phyloP scores from a whole-genome alignment of 2,113 vertebrate genomes.

The Speoplatyrhinus poulsoni region DNA sequence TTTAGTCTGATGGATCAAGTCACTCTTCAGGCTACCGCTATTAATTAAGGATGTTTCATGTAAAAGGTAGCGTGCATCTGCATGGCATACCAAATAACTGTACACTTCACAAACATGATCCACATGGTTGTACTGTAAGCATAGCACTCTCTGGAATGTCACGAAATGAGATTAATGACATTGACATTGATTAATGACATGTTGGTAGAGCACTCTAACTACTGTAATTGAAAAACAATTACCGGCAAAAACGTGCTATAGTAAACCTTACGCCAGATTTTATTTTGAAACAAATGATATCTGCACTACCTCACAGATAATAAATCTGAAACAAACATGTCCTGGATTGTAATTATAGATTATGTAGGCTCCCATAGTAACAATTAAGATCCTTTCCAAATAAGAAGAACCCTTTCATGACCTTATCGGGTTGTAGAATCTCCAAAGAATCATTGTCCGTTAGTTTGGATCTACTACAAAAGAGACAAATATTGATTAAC shows the following conservation, averaged over 20 bases:
- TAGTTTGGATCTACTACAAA: no score
- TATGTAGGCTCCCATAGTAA: no score
- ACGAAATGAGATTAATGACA: constrained; percentile 3
- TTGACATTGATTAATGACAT: constrained; percentile 5
- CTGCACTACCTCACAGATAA: not conserved
- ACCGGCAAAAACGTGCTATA: not conserved
- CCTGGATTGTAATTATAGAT: no score
- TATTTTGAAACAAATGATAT: not conserved
- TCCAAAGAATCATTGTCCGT: no score
- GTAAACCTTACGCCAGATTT: not conserved
- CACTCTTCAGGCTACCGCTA: constrained; percentile 48
- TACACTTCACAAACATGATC: constrained; percentile 38
- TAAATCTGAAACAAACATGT: not conserved
- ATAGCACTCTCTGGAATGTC: constrained; percentile 20
- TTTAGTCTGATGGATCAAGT: constrained; percentile 48
- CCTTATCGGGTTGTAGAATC: no score
- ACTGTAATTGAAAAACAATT: not conserved
- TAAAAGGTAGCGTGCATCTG: constrained; percentile 42
- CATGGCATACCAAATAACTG: constrained; percentile 52
- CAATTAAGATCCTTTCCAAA: not conserved
- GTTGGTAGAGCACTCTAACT: constrained; percentile 4
- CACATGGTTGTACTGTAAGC: constrained; percentile 18
- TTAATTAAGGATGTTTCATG: constrained; percentile 59
- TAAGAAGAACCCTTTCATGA: not conserved
- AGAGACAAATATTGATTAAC: no score